A percentile compares a stretch with the other conserved stretches of the same genome.
Evolutionary conservation across 2,797 vertebrate species (phyloP).

Genomic region (Euphonia xanthogaster): DNA sequence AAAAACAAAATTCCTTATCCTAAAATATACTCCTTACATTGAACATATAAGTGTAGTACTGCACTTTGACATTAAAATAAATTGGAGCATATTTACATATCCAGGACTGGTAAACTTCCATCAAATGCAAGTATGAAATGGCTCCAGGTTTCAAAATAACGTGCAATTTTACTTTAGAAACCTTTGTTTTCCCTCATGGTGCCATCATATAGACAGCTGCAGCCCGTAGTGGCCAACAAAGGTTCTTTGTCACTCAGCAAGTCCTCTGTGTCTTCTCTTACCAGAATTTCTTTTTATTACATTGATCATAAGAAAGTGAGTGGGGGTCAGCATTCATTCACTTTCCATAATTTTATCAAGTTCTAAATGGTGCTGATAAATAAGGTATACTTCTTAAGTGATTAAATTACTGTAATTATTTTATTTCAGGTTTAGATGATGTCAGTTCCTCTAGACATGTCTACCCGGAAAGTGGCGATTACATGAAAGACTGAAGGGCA

Average conservation of each 20-base stretch:
- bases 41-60: neutral
- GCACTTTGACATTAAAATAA: neutral
- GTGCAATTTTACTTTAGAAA: neutral
- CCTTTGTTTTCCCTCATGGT: neutral
- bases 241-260: neutral
- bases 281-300: neutral
- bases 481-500: conserved; percentile 18
- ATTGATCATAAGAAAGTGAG: neutral
- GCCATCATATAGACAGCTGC: neutral
- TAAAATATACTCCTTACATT: neutral
- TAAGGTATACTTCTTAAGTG: neutral
- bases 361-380: neutral
- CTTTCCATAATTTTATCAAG: neutral
- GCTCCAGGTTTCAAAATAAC: neutral
- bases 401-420: conserved; percentile 41
- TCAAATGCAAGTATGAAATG: neutral
- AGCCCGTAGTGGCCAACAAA: neutral
- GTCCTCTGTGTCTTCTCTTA: neutral
- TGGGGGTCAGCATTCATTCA: neutral
- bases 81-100: neutral
- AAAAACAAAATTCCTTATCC: neutral
- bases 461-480: conserved; percentile 4
- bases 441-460: neutral
- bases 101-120: neutral
- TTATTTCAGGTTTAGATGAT: conserved; percentile 30